Evolutionary conservation across 2,113 vertebrate species (phyloP).

Genomic region (Sclerurus mexicanus): DNA sequence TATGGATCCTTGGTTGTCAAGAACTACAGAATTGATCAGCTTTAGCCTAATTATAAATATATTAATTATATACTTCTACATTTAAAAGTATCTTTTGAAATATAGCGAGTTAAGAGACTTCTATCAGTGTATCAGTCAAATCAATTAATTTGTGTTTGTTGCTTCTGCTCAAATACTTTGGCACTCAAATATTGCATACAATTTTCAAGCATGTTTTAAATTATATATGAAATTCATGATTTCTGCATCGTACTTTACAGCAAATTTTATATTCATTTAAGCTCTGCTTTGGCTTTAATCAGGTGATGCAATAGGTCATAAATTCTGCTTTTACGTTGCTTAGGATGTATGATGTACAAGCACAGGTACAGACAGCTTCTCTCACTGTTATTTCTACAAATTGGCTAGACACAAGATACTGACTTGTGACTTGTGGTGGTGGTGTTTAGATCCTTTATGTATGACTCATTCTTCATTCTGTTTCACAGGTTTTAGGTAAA

Average conservation of each 20-base stretch:
- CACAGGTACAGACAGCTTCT: background rate
- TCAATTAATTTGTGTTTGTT: background rate
- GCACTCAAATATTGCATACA: background rate
- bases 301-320: background rate
- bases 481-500: background rate
- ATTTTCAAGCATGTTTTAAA: background rate
- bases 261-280: background rate
- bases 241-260: background rate
- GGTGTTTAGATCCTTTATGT: accelerated
- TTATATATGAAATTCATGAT: background rate
- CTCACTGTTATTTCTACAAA: background rate
- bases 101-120: background rate
- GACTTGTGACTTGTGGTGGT: background rate
- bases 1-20: background rate
- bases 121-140: background rate
- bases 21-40: background rate
- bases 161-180: background rate
- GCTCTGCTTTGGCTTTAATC: background rate
- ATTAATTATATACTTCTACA: background rate
- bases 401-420: background rate
- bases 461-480: background rate
- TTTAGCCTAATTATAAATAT: background rate
- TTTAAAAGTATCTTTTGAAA: background rate
- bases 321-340: background rate
- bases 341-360: background rate